Conservation (phyloP, 2,888 invertebrate species). For the Coelinius sp. region DNA sequence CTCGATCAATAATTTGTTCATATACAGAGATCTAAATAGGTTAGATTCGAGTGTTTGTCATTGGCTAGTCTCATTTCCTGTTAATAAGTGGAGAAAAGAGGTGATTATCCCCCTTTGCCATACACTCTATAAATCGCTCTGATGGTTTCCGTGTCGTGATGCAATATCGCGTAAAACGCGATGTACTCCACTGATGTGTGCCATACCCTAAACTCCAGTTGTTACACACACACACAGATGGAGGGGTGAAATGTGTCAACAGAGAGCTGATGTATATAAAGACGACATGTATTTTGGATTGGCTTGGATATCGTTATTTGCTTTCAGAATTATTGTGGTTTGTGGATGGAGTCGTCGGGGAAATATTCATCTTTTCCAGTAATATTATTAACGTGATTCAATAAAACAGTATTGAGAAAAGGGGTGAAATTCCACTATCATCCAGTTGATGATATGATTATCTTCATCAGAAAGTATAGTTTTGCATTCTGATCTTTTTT, state of each 20-base stretch:
- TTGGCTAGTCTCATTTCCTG: neutral
- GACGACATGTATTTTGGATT: neutral
- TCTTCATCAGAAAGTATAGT: too few species aligned
- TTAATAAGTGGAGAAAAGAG: neutral
- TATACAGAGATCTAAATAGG: neutral
- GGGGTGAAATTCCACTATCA: too few species aligned
- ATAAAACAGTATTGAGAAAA: too few species aligned
- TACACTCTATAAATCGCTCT: too few species aligned
- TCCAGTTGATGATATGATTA: too few species aligned
- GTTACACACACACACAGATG: neutral
- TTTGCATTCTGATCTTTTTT: neutral
- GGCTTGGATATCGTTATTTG: conserved; percentile 20
- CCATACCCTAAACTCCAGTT: conserved; percentile 7
- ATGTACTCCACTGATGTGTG: neutral
- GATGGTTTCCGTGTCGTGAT: conserved; percentile 17
- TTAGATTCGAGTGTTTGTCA: neutral
- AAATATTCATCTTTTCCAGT: conserved; percentile 11
- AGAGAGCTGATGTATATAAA: conserved; percentile 2
- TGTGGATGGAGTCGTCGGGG: neutral
- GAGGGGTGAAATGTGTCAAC: conserved; percentile 4
- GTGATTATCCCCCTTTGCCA: too few species aligned
- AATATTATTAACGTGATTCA: too few species aligned
- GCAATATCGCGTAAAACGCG: conserved; percentile 11
- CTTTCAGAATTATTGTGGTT: conserved; percentile 17
- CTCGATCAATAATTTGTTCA: too few species aligned